Percentiles rank a stretch among this genome's conserved stretches.
Evolutionary conservation across 2,888 invertebrate species (phyloP).

Genomic region (Pollenia griseotomentosa): DNA sequence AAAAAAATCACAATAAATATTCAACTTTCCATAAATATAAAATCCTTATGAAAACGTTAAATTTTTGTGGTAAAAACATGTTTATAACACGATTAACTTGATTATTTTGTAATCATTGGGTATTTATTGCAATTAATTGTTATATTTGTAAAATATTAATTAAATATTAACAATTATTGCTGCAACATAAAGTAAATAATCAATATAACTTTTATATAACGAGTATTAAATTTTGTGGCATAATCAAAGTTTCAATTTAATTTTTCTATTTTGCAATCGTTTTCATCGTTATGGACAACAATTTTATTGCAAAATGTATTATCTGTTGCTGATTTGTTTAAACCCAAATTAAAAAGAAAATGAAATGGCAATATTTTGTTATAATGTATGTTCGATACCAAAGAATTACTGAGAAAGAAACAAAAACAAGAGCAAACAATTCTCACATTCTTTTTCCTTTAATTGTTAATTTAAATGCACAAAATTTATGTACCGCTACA

Average conservation of each 20-base stretch:
- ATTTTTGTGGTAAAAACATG: constrained; percentile 15
- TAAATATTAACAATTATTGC: constrained; percentile 18
- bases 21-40: neutral
- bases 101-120: constrained; percentile 47
- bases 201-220: neutral
- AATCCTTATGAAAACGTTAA: constrained; percentile 16
- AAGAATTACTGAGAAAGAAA: too few relatives aligned
- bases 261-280: neutral
- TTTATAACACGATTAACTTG: constrained; percentile 43
- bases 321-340: neutral
- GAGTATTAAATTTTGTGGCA: constrained; percentile 1
- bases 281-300: neutral
- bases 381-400: too few relatives aligned
- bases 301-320: neutral
- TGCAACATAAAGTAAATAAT: neutral
- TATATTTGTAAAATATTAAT: constrained; percentile 33
- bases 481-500: too few relatives aligned
- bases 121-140: constrained; percentile 37
- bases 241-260: constrained; percentile 8
- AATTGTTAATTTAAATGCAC: too few relatives aligned
- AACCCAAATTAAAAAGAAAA: neutral
- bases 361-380: neutral
- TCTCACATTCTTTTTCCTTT: too few relatives aligned
- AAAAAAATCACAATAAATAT: neutral
- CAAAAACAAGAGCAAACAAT: too few relatives aligned